Conservation (phyloP, 1,140 invertebrate genomes). For the Gryon sp. region DNA sequence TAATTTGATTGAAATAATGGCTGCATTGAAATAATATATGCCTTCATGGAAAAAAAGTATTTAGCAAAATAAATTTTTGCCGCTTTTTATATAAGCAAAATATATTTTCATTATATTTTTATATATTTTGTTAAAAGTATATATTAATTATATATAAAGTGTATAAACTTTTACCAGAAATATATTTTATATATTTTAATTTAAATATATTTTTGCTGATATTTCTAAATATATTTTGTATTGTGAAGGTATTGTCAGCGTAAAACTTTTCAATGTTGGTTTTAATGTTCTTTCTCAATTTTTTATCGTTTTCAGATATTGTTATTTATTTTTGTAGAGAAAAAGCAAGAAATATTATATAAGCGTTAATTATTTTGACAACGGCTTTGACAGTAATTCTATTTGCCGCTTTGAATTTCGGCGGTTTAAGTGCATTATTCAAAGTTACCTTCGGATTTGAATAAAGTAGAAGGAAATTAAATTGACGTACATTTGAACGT, state of each 20-base stretch:
- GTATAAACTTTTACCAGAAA: too few relatives aligned
- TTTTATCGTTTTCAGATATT: not conserved
- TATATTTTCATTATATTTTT: too few relatives aligned
- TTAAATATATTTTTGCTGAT: too few relatives aligned
- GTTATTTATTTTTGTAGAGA: not conserved
- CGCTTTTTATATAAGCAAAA: too few relatives aligned
- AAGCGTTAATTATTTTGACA: slow-evolving; percentile 48
- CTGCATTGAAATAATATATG: too few relatives aligned
- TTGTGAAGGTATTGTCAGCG: too few relatives aligned
- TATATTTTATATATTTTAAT: too few relatives aligned
- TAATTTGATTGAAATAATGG: slow-evolving; percentile 36
- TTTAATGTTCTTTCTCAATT: not conserved
- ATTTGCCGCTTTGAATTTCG: slow-evolving; percentile 26
- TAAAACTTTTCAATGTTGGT: too few relatives aligned
- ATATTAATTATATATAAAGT: too few relatives aligned
- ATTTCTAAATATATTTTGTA: too few relatives aligned
- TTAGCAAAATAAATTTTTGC: not conserved
- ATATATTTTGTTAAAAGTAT: too few relatives aligned
- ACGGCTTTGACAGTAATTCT: slow-evolving; percentile 29
- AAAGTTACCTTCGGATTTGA: slow-evolving; percentile 37
- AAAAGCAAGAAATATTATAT: slow-evolving; percentile 27
- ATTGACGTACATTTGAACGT: slow-evolving; percentile 34
- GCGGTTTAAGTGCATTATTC: slow-evolving; percentile 39
- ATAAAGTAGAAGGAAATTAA: slow-evolving; percentile 37
- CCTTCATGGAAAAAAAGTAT: too few relatives aligned